These are phyloP conservation scores for Odontocolon sp. DNA, from an alignment of 2,888 invertebrate species.

Conservation along the genomic window DNA sequence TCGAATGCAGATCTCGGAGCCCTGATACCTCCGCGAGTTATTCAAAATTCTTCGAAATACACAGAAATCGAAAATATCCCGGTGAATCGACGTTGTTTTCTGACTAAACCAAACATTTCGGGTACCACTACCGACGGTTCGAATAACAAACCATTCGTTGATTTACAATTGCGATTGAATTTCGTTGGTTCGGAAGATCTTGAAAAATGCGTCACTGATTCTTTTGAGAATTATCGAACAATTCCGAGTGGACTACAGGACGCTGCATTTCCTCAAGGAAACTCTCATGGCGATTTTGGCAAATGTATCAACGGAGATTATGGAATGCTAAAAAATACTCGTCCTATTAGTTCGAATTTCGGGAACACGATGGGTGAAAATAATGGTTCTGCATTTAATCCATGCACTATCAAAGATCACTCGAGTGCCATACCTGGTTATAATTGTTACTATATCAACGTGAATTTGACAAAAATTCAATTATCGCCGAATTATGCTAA, in stretches of 20 bases:
- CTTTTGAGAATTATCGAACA: conserved; percentile 16
- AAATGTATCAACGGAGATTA: conserved; percentile 47
- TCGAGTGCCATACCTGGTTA: conserved; percentile 68
- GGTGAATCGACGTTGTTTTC: conserved; percentile 78
- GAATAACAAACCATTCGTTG: conserved; percentile 80
- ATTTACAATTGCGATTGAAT: conserved; percentile 82
- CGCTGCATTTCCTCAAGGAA: conserved; percentile 47
- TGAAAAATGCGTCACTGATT: conserved; percentile 1
- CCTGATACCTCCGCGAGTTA: conserved; percentile 81
- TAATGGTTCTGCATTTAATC: no score
- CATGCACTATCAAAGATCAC: conserved; percentile 44
- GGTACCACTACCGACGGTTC: conserved; percentile 44
- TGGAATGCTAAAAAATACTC: no score
- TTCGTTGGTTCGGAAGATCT: conserved; percentile 73
- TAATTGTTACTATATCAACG: conserved; percentile 73
- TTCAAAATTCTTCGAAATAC: conserved; percentile 78
- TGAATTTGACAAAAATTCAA: conserved; percentile 70
- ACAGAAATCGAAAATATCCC: conserved; percentile 79
- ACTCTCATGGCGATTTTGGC: conserved; percentile 70
- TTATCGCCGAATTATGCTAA: conserved; percentile 65
- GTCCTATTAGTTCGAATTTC: no score
- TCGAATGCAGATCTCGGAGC: conserved; percentile 82
- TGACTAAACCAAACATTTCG: conserved; percentile 63
- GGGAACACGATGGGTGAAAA: conserved; percentile 12
- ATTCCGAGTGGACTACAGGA: background rate